Percentiles rank a stretch among this genome's conserved stretches.
These are phyloP conservation scores for Campoplex capitator DNA, from an alignment of 2,888 invertebrate species.

Conservation along the genomic window DNA sequence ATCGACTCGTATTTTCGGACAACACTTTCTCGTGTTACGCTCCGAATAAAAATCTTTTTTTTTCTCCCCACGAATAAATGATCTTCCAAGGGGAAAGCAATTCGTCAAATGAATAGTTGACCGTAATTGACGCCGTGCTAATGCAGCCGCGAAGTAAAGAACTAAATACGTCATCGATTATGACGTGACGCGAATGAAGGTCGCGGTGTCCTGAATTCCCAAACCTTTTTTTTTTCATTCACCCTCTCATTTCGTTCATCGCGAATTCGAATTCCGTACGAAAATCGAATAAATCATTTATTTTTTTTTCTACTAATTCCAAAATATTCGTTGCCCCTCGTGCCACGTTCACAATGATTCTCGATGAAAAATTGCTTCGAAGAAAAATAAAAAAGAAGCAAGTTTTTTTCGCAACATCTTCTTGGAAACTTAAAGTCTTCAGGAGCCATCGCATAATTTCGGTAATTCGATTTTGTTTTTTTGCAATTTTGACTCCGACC, in stretches of 20 bases:
- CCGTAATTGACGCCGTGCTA: not conserved
- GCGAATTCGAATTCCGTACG: not conserved
- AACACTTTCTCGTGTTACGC: not conserved
- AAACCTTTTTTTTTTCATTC: slow-evolving; percentile 5
- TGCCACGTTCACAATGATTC: not conserved
- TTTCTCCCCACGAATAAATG: not conserved
- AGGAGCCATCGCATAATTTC: not conserved
- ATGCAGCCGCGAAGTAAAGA: not conserved
- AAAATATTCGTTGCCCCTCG: not conserved
- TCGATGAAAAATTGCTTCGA: not conserved
- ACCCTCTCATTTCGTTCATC: not conserved
- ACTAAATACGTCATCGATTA: not conserved
- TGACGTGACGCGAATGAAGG: slow-evolving; percentile 33
- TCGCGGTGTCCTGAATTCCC: slow-evolving; percentile 22
- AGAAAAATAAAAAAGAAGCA: not conserved
- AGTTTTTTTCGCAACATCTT: slow-evolving; percentile 1
- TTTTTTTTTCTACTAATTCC: not conserved
- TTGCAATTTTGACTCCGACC: slow-evolving; percentile 71
- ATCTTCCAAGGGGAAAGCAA: not conserved
- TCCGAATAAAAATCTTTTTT: not conserved
- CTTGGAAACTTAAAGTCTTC: not conserved
- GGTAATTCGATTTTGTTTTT: slow-evolving; percentile 19
- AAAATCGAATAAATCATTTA: not conserved
- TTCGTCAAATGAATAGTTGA: not conserved
- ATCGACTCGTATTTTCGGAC: not conserved